These are phyloP conservation scores for Sebastes oblongus DNA, from an alignment of 2,797 vertebrate species.

Conservation along the genomic window DNA sequence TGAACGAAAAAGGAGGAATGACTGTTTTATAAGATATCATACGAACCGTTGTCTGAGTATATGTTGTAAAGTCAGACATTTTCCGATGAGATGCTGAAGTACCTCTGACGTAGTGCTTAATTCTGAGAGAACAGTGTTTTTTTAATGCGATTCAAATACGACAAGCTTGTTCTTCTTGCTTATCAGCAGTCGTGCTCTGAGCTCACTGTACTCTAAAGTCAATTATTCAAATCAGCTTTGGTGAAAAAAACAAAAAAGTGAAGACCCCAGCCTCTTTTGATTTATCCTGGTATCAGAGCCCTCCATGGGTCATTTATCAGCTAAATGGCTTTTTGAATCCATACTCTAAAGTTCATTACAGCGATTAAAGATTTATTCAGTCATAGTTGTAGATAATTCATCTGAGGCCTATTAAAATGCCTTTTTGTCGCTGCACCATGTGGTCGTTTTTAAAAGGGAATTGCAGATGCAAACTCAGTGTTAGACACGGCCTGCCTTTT, in stretches of 20 bases:
- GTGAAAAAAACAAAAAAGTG: constrained; percentile 52
- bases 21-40: not conserved
- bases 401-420: constrained; percentile 75
- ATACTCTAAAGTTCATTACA: constrained; percentile 82
- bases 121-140: constrained; percentile 27
- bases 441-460: constrained; percentile 56
- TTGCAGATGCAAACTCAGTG: constrained; percentile 41
- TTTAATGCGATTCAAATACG: constrained; percentile 44
- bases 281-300: constrained; percentile 75
- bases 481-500: constrained; percentile 9
- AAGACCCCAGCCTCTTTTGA: constrained; percentile 66
- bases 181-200: constrained; percentile 62
- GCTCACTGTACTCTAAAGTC: constrained; percentile 62
- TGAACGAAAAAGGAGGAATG: not conserved
- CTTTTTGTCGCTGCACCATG: constrained; percentile 67
- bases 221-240: constrained; percentile 80
- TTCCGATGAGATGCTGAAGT: not conserved
- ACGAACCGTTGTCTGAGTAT: not conserved
- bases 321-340: constrained; percentile 81
- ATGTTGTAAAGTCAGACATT: not conserved
- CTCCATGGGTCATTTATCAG: constrained; percentile 76
- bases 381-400: constrained; percentile 79
- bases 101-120: constrained; percentile 30
- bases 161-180: constrained; percentile 63
- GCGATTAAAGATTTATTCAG: constrained; percentile 81